Conservation (phyloP, 1,140 invertebrate species). For the Drosophila orosa region DNA sequence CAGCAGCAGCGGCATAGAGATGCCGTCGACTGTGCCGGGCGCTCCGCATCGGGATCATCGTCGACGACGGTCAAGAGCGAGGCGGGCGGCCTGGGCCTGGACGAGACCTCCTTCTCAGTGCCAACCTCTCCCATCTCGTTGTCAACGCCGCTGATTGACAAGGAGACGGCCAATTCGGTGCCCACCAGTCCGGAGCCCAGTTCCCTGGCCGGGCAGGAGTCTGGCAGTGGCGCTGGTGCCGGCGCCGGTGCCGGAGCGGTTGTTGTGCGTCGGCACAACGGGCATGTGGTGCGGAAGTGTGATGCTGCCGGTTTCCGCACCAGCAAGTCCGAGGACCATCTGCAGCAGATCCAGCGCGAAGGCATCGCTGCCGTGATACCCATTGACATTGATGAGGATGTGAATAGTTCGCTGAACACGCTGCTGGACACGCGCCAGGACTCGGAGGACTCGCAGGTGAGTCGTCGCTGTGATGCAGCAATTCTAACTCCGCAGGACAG, state of each 20-base stretch:
- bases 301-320: constrained; percentile 87
- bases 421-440: constrained; percentile 92
- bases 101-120: constrained; percentile 83
- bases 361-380: constrained; percentile 88
- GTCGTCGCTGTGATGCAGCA: constrained; percentile 4
- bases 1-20: constrained; percentile 64
- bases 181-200: constrained; percentile 91
- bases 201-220: constrained; percentile 82
- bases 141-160: constrained; percentile 79
- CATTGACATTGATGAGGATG: constrained; percentile 96
- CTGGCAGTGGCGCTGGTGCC: constrained; percentile 72
- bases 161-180: constrained; percentile 88
- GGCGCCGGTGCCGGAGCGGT: constrained; percentile 81
- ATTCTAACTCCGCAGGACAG: constrained; percentile 6
- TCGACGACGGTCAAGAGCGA: constrained; percentile 80
- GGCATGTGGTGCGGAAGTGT: constrained; percentile 78
- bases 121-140: constrained; percentile 82
- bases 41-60: constrained; percentile 66
- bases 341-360: constrained; percentile 87
- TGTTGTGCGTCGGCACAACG: constrained; percentile 75
- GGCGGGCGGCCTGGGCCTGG: constrained; percentile 50
- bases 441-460: constrained; percentile 85
- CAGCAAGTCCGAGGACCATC: constrained; percentile 93
- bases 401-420: constrained; percentile 95
- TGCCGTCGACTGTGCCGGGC: constrained; percentile 65